Conservation (phyloP, 2,888 invertebrate species). For the Aleiodes testaceus region DNA sequence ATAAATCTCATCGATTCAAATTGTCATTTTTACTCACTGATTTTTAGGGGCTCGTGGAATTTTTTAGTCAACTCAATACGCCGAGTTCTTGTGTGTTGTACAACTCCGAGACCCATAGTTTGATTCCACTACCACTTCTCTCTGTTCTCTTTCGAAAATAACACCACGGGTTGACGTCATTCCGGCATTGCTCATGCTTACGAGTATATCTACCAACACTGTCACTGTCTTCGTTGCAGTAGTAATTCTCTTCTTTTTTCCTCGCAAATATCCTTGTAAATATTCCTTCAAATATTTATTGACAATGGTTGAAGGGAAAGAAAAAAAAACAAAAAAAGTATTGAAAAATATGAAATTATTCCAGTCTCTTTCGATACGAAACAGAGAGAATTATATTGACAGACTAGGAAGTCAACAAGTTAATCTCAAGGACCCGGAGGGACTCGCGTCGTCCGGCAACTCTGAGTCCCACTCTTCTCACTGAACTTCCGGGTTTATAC, state of each 20-base stretch:
- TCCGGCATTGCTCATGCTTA: constrained; percentile 58
- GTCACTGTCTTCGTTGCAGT: constrained; percentile 70
- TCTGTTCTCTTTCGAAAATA: constrained; percentile 72
- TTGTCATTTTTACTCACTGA: too few species aligned
- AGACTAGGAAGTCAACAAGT: too few species aligned
- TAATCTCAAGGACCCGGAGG: constrained; percentile 20
- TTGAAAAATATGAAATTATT: too few species aligned
- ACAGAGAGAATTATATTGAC: too few species aligned
- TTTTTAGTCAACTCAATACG: too few species aligned
- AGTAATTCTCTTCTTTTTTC: not conserved
- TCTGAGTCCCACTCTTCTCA: not conserved
- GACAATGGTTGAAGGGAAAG: too few species aligned
- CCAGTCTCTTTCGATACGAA: too few species aligned
- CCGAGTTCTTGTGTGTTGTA: constrained; percentile 2
- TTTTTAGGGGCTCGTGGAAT: too few species aligned
- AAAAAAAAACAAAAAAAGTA: too few species aligned
- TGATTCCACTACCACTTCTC: constrained; percentile 44
- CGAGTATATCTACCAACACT: not conserved
- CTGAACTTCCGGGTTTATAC: constrained; percentile 21
- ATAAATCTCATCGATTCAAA: too few species aligned
- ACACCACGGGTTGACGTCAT: constrained; percentile 72
- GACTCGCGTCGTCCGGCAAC: constrained; percentile 20
- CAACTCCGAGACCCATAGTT: constrained; percentile 19
- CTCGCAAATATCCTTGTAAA: too few species aligned
- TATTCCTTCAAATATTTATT: too few species aligned